Evolutionary conservation across 2,888 invertebrate genomes (phyloP).

Genomic region (Eupithecia vulgata): DNA sequence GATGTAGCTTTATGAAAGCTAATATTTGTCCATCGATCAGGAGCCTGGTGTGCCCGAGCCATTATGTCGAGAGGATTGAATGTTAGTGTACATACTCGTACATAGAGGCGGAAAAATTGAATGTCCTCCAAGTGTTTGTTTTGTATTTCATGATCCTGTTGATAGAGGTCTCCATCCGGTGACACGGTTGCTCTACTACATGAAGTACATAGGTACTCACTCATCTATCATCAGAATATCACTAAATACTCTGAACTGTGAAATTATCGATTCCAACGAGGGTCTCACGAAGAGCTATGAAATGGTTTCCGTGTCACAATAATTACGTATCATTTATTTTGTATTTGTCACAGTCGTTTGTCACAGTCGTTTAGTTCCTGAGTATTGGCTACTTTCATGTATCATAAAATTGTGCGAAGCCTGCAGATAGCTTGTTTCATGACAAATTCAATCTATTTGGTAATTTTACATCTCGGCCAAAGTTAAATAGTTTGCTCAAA

Average conservation of each 20-base stretch:
- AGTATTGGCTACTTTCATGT: not conserved
- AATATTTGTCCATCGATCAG: conserved; percentile 67
- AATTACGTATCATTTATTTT: not conserved
- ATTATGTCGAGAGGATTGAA: conserved; percentile 64
- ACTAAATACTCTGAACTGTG: too few relatives aligned
- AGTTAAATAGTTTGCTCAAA: not conserved
- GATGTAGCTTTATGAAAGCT: conserved; percentile 53
- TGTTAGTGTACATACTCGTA: conserved; percentile 29
- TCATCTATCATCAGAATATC: too few relatives aligned
- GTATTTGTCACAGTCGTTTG: too few relatives aligned
- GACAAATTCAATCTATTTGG: not conserved
- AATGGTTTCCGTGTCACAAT: not conserved
- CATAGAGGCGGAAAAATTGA: conserved; percentile 47
- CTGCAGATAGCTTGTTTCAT: not conserved
- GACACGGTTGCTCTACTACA: not conserved
- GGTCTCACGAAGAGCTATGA: not conserved
- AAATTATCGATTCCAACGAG: not conserved
- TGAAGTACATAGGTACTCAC: too few relatives aligned
- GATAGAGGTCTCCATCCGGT: conserved; percentile 6
- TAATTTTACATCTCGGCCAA: not conserved
- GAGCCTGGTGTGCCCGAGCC: conserved; percentile 57
- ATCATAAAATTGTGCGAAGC: not conserved
- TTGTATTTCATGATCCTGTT: conserved; percentile 41
- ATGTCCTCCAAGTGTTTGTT: conserved; percentile 49
- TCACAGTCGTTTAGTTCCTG: too few relatives aligned